Percentiles rank a stretch among this genome's conserved stretches.
Conservation (phyloP, 2,888 invertebrate genomes). For the Lasioglossum villosulum region DNA sequence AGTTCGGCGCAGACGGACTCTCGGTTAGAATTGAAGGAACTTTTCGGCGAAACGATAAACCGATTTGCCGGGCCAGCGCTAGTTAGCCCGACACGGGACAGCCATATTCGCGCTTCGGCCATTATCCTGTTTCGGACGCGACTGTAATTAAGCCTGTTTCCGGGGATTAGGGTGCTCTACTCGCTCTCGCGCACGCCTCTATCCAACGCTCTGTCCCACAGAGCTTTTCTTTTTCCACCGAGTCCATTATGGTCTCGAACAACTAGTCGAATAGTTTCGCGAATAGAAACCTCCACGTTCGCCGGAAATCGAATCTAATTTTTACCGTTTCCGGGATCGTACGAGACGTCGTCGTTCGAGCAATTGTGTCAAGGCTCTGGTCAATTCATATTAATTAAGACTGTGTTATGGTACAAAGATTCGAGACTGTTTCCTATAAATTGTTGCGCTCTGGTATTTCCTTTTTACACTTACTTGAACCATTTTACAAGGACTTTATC, state of each 20-base stretch:
- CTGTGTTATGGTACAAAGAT: not conserved
- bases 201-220: conserved; percentile 8
- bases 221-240: conserved; percentile 57
- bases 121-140: conserved; percentile 79
- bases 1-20: conserved; percentile 74
- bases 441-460: not conserved
- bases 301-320: not conserved
- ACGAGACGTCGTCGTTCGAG: not conserved
- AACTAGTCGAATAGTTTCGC: conserved; percentile 36
- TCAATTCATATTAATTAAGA: not conserved
- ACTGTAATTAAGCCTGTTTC: conserved; percentile 82
- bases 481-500: not conserved
- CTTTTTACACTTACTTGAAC: not conserved
- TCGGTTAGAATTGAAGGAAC: conserved; percentile 79
- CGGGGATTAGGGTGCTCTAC: conserved; percentile 73
- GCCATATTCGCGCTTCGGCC: conserved; percentile 76
- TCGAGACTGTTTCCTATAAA: not conserved
- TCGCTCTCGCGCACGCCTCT: conserved; percentile 7
- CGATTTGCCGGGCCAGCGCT: conserved; percentile 79
- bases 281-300: conserved; percentile 8
- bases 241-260: conserved; percentile 54
- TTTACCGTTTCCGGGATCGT: not conserved
- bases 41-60: conserved; percentile 80
- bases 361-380: not conserved
- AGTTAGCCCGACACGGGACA: conserved; percentile 82